A percentile compares a stretch with the other conserved stretches of the same genome.
These are phyloP conservation scores for Heterotilapia buettikoferi DNA, from an alignment of 2,113 vertebrate species.

Conservation along the genomic window DNA sequence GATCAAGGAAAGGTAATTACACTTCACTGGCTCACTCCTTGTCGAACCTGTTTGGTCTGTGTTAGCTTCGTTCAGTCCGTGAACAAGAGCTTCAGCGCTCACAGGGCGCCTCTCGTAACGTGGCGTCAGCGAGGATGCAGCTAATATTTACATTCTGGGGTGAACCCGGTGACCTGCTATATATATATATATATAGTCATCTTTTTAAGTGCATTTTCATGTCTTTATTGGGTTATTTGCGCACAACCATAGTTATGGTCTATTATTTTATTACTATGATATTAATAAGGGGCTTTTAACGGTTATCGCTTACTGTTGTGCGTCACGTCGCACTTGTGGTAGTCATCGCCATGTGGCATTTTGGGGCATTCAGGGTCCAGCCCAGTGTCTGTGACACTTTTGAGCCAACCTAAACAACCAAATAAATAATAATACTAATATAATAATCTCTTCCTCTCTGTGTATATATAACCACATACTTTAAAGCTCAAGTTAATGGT, in stretches of 20 bases:
- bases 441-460: not conserved
- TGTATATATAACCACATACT: not conserved
- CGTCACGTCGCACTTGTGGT: not conserved
- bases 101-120: not conserved
- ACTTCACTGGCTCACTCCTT: not conserved
- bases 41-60: not conserved
- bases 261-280: not conserved
- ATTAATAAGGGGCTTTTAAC: not conserved
- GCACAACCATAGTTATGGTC: not conserved
- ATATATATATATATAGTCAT: not conserved
- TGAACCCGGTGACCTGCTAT: not conserved
- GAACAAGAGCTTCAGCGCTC: not conserved
- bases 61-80: not conserved
- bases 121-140: not conserved
- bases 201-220: not conserved
- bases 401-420: not conserved
- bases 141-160: not conserved
- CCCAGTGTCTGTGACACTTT: not conserved
- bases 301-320: not conserved
- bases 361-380: not conserved
- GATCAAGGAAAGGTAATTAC: slow-evolving; percentile 52
- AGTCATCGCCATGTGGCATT: not conserved
- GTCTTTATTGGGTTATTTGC: not conserved
- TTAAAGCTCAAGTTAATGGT: not conserved
- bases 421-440: not conserved